phyloP scores from a whole-genome alignment of 2,888 invertebrate species.

The Stegana nigrithorax region DNA sequence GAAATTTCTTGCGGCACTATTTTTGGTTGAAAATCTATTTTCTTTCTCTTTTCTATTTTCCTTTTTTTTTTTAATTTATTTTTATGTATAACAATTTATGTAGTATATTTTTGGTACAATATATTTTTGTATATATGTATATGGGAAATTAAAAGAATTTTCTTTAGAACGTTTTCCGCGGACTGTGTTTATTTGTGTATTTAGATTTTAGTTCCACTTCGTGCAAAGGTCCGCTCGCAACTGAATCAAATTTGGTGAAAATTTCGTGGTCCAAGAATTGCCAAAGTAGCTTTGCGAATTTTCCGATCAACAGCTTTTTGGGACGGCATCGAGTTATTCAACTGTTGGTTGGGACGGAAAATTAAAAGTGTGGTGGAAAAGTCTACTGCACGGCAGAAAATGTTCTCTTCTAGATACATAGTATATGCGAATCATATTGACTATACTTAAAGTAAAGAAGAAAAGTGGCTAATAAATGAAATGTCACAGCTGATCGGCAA shows the following conservation, averaged over 20 bases:
- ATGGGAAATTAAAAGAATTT: slow-evolving; percentile 45
- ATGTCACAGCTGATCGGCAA: no score
- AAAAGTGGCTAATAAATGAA: no score
- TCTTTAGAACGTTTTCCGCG: slow-evolving; percentile 66
- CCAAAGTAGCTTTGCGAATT: slow-evolving; percentile 46
- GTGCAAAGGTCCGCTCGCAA: slow-evolving; percentile 70
- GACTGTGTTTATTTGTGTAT: slow-evolving; percentile 63
- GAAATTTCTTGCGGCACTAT: slow-evolving; percentile 44
- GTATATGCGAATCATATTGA: no score
- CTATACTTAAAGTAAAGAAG: no score
- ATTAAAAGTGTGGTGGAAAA: no score
- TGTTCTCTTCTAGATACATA: no score
- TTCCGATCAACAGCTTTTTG: slow-evolving; percentile 34
- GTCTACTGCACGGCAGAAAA: no score
- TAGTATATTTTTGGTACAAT: slow-evolving; percentile 46
- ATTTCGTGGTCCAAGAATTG: slow-evolving; percentile 26
- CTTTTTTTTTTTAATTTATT: slow-evolving; percentile 29
- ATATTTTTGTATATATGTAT: slow-evolving; percentile 42
- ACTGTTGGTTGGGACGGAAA: no score
- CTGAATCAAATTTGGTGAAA: slow-evolving; percentile 64
- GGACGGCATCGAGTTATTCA: no score
- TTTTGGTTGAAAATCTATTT: slow-evolving; percentile 52
- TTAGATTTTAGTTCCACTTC: slow-evolving; percentile 68
- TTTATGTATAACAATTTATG: slow-evolving; percentile 47
- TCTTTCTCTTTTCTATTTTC: slow-evolving; percentile 33